Base-by-base conservation (phyloP, 2,888 invertebrate genomes). In the Cataglyphis albicans region DNA sequence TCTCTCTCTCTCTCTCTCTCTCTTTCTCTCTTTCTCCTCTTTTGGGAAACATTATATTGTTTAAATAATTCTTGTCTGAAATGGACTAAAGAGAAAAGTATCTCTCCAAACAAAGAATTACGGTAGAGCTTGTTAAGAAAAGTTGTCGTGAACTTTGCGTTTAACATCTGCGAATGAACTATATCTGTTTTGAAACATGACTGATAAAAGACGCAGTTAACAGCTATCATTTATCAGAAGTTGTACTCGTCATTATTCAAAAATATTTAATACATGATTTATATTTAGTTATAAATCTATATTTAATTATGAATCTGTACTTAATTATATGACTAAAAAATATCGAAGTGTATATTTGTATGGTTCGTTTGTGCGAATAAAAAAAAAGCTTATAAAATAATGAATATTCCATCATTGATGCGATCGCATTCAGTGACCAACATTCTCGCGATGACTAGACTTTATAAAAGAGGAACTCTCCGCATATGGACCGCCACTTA, bases 201-300 rank as follows among this genome's bases (percentile, higher is more conserved):
- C 82, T 88, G 74, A 86, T 84, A 86, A 87, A 87, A 88, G 82
- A 63, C 82, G 82, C 73, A 78, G 81, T 84, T 84, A 87, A 87
- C 80, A 70, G 81, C 73, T 73, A 73, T 73, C 41, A 74, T 48
- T 75, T 67, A 29, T 48, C 55, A 35, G 9, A 35, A 48, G 35
- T 55, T 41, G 5, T 18, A 55, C 29, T 18, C n/a, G 29, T 57
- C 29, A 4, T 57, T 76, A 55, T 3, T 41, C 10, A n/a, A 29
- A 65, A 25, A 75, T 75, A 52, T n/a, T 65, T 15, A n/a, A 38
- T 25, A 6, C 44, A 52, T 64, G 18, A 48, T 18, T 48, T 32
- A 5, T 25, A 65, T 75, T 65, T 44, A 65, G 52, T 76, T 65
- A 38, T 29, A 12, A 12, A n/a, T 18, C 15, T 12, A 6, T 5